Percentiles rank a stretch among this genome's conserved stretches.
Conservation (phyloP, 2,888 invertebrate genomes). For the Melinopterus prodromus region DNA sequence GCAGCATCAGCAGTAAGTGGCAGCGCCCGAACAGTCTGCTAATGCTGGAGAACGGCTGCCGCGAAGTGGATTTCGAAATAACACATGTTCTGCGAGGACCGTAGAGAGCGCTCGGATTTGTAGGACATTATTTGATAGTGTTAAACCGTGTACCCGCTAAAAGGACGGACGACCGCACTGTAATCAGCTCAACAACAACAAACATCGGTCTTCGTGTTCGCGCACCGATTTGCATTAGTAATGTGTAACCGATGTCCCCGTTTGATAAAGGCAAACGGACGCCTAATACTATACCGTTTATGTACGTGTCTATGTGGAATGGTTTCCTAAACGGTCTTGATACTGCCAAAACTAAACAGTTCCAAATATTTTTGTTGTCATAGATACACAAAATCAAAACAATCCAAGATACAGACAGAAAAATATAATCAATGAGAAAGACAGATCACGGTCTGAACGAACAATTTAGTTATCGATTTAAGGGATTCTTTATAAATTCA, state of each 20-base stretch:
- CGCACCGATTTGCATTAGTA: slow-evolving; percentile 56
- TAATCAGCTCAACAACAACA: slow-evolving; percentile 54
- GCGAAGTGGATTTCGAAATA: slow-evolving; percentile 15
- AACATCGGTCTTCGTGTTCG: slow-evolving; percentile 52
- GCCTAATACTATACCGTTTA: no score
- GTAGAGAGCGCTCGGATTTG: slow-evolving; percentile 36
- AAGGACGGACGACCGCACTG: slow-evolving; percentile 44
- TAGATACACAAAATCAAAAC: no score
- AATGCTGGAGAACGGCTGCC: not conserved
- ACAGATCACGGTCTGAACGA: no score
- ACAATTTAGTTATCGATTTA: no score
- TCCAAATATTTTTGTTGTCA: no score
- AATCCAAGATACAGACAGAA: no score
- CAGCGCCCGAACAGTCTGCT: not conserved
- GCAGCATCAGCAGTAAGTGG: not conserved
- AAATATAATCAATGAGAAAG: no score
- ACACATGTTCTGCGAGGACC: slow-evolving; percentile 20
- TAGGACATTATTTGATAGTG: slow-evolving; percentile 46
- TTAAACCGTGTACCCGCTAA: slow-evolving; percentile 46
- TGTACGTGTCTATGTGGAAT: no score
- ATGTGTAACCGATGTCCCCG: slow-evolving; percentile 54
- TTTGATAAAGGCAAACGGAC: slow-evolving; percentile 50
- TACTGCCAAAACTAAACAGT: no score
- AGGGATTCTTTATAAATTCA: no score
- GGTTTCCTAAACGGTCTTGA: no score